Percentiles rank a stretch among this genome's conserved stretches.
Conservation (phyloP, 2,797 vertebrate species). For the Eulemur rubriventer region DNA sequence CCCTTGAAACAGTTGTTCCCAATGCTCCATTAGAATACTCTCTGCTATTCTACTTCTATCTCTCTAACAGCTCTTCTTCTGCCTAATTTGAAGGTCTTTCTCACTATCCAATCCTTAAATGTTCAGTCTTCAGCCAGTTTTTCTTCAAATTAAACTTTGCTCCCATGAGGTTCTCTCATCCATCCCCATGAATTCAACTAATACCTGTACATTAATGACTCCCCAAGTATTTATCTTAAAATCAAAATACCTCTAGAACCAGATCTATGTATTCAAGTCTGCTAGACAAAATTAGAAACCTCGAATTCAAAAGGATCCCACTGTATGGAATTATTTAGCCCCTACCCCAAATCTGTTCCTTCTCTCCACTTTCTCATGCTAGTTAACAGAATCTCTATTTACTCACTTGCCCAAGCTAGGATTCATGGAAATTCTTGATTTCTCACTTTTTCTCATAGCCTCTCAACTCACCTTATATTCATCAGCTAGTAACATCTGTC, state of each 20-base stretch:
- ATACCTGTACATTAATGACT: neutral
- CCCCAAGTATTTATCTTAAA: neutral
- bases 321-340: neutral
- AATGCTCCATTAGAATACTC: neutral
- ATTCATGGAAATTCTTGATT: neutral
- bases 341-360: neutral
- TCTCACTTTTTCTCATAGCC: neutral
- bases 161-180: neutral
- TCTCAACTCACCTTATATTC: neutral
- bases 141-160: neutral
- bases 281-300: neutral
- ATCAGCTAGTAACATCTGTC: neutral
- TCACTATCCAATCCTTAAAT: neutral
- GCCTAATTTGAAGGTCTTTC: neutral
- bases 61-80: neutral
- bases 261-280: neutral
- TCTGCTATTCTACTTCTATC: neutral
- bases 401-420: neutral
- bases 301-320: neutral
- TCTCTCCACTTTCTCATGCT: neutral
- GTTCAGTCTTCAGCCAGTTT: neutral
- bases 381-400: neutral
- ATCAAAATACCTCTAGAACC: slow-evolving; percentile 17
- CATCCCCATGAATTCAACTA: neutral
- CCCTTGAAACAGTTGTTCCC: neutral